Percentiles rank a stretch among this genome's conserved stretches.
Conservation (phyloP, 2,888 invertebrate genomes). For the Drosophila prostipennis region DNA sequence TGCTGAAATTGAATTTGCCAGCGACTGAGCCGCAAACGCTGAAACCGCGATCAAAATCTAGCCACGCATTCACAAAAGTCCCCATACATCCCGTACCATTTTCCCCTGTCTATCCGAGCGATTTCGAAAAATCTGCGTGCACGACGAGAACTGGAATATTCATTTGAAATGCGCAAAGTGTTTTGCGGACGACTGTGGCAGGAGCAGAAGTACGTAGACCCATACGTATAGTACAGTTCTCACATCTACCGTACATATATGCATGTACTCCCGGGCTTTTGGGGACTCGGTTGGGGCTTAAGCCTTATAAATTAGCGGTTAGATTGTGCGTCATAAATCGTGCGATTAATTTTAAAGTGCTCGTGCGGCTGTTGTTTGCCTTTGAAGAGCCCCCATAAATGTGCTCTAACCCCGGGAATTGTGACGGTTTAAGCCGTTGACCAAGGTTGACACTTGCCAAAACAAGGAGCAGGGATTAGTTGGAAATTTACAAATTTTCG, state of each 20-base stretch:
- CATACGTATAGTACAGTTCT: constrained; percentile 6
- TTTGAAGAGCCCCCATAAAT: constrained; percentile 48
- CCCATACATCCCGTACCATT: neutral
- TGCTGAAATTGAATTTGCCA: constrained; percentile 70
- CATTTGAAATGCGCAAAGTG: constrained; percentile 68
- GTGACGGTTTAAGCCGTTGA: constrained; percentile 1
- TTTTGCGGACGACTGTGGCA: constrained; percentile 37
- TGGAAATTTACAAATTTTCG: neutral
- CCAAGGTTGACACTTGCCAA: constrained; percentile 12
- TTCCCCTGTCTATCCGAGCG: constrained; percentile 11
- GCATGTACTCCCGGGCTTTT: neutral
- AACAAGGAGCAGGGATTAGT: neutral
- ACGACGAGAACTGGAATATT: constrained; percentile 53
- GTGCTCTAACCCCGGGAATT: neutral
- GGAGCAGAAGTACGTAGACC: constrained; percentile 10
- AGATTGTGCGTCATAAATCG: constrained; percentile 73
- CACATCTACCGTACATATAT: neutral
- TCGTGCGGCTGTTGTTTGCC: constrained; percentile 52
- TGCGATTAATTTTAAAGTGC: constrained; percentile 70
- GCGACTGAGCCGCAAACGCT: constrained; percentile 64
- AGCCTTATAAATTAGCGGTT: constrained; percentile 76
- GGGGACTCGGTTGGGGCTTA: constrained; percentile 35
- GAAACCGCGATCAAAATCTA: constrained; percentile 71
- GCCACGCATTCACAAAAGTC: constrained; percentile 32
- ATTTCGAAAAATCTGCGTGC: constrained; percentile 28